These are phyloP conservation scores for Typhlichthys eigenmanni DNA, from an alignment of 2,797 vertebrate genomes.

Conservation along the genomic window DNA sequence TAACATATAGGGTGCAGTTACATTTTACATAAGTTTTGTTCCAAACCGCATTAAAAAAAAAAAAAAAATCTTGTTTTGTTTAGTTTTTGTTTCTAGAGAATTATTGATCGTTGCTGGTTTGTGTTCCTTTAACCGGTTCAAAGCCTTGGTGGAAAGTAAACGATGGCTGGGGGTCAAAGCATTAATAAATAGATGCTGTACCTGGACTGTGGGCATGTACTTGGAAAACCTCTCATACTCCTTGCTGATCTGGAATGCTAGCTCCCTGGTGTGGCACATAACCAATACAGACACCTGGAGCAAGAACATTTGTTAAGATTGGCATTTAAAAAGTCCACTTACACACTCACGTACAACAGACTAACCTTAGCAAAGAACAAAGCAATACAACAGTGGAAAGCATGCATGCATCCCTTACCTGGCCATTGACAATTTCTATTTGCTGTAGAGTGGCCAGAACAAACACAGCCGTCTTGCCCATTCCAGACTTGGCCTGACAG, in stretches of 20 bases:
- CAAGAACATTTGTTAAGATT: not conserved
- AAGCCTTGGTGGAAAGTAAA: too few relatives aligned
- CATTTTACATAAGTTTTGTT: too few relatives aligned
- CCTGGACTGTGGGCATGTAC: constrained; percentile 84
- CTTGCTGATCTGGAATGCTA: constrained; percentile 87
- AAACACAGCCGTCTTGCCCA: constrained; percentile 86
- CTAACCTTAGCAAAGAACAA: too few relatives aligned
- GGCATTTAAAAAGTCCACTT: not conserved
- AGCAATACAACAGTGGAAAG: not conserved
- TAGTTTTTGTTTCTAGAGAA: too few relatives aligned
- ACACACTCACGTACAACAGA: too few relatives aligned
- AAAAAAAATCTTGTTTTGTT: too few relatives aligned
- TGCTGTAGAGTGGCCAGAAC: constrained; percentile 84
- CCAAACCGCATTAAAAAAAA: too few relatives aligned
- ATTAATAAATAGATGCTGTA: constrained; percentile 29
- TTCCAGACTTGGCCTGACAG: constrained; percentile 86
- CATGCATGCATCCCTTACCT: constrained; percentile 59
- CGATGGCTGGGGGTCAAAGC: not conserved
- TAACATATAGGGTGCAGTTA: too few relatives aligned
- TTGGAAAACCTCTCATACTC: constrained; percentile 86
- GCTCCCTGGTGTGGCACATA: constrained; percentile 83
- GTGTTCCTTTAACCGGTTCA: too few relatives aligned
- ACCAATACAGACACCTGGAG: constrained; percentile 82
- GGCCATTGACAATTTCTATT: constrained; percentile 82
- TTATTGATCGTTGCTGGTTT: too few relatives aligned